Conservation (phyloP, 1,140 invertebrate species). For the Dolichoris vasculosae region DNA sequence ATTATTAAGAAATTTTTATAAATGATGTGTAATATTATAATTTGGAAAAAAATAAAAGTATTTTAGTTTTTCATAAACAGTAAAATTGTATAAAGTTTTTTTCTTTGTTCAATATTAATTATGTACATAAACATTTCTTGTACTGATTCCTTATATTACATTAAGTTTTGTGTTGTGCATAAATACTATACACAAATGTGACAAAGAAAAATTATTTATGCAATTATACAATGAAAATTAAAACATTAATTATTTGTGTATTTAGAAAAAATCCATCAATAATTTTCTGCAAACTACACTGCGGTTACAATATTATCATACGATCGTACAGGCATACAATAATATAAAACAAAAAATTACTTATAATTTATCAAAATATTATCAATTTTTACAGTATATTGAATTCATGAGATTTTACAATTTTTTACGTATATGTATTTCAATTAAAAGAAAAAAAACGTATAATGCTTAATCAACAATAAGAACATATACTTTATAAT, state of each 20-base stretch:
- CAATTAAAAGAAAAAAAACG: too few relatives aligned
- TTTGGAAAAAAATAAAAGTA: too few relatives aligned
- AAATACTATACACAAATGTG: background rate
- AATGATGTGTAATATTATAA: too few relatives aligned
- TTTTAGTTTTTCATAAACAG: background rate
- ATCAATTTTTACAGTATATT: too few relatives aligned
- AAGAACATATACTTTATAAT: too few relatives aligned
- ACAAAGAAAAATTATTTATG: conserved; percentile 3
- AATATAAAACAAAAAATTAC: background rate
- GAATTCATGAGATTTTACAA: too few relatives aligned
- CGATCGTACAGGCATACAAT: background rate
- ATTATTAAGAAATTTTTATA: too few relatives aligned
- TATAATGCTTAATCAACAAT: too few relatives aligned
- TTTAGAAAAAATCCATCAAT: background rate
- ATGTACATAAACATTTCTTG: background rate
- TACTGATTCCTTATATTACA: conserved; percentile 45
- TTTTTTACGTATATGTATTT: too few relatives aligned
- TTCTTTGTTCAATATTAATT: too few relatives aligned
- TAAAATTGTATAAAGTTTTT: background rate
- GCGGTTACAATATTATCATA: background rate
- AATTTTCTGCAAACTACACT: conserved; percentile 13
- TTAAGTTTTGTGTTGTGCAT: conserved; percentile 13
- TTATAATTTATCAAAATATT: background rate
- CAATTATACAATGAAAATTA: too few relatives aligned
- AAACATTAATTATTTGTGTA: background rate